A percentile compares a stretch with the other conserved stretches of the same genome.
These are phyloP conservation scores for Setophaga coronata DNA, from an alignment of 2,113 vertebrate genomes.

Conservation along the genomic window DNA sequence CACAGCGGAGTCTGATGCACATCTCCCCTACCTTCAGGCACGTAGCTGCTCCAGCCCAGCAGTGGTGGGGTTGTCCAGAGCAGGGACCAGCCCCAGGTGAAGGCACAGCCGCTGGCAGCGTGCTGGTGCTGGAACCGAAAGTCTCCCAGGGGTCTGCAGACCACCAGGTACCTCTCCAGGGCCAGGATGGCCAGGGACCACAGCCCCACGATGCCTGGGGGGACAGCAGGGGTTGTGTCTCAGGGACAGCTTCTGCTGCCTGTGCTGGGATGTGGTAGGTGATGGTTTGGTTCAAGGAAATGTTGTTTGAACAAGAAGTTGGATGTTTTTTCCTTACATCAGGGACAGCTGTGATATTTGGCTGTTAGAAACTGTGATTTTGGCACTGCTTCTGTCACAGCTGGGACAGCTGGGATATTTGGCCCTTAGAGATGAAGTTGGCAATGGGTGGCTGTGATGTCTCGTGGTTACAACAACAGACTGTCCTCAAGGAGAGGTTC, in stretches of 20 bases:
- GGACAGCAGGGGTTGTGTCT: background rate
- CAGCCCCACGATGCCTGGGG: conserved; percentile 70
- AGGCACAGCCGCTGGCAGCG: conserved; percentile 45
- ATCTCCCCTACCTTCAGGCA: conserved; percentile 65
- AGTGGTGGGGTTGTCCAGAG: conserved; percentile 65
- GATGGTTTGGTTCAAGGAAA: background rate
- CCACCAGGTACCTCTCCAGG: conserved; percentile 60
- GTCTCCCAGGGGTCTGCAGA: conserved; percentile 70
- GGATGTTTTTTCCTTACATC: background rate
- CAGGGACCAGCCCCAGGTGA: conserved; percentile 68
- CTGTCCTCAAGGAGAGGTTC: background rate
- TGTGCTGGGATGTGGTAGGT: accelerated
- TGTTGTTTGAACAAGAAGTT: no score
- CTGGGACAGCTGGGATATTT: background rate
- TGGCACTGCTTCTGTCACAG: background rate
- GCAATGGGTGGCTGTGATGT: accelerated
- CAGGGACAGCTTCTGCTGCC: background rate
- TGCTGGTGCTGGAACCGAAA: conserved; percentile 63
- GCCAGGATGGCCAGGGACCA: conserved; percentile 75
- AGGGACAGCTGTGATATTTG: background rate
- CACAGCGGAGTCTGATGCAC: background rate
- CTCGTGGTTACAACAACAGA: accelerated
- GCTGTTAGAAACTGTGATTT: background rate
- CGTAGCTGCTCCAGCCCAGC: conserved; percentile 72
- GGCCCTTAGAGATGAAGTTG: background rate